Conservation (phyloP, 2,797 vertebrate genomes). For the Myoxocephalus aenaeus region DNA sequence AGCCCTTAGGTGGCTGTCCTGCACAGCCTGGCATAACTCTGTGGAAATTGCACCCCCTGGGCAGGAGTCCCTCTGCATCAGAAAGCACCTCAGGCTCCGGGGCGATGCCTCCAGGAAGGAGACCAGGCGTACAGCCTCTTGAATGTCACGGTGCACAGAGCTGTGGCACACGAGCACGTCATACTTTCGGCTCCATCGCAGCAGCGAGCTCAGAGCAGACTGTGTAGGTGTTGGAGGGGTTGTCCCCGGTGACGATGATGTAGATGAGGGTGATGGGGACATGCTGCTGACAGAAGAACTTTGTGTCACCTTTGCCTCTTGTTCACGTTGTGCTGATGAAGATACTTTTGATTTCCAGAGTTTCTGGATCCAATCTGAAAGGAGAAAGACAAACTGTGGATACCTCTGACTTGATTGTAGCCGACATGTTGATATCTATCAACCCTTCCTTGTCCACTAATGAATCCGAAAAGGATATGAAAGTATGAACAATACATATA, state of each 20-base stretch:
- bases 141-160: conserved; percentile 71
- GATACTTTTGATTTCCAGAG: conserved; percentile 51
- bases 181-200: conserved; percentile 84
- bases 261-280: conserved; percentile 1
- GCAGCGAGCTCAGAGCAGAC: conserved; percentile 41
- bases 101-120: conserved; percentile 86
- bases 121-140: conserved; percentile 83
- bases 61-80: conserved; percentile 84
- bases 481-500: background rate
- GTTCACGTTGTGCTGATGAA: conserved; percentile 27
- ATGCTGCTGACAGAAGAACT: background rate
- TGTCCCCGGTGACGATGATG: background rate
- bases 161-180: conserved; percentile 92
- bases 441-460: background rate
- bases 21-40: conserved; percentile 85
- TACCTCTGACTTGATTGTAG: background rate
- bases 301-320: background rate
- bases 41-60: conserved; percentile 83
- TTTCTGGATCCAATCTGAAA: conserved; percentile 74
- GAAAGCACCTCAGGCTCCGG: conserved; percentile 86
- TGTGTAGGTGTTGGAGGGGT: background rate
- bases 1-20: conserved; percentile 87
- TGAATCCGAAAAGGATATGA: background rate
- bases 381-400: background rate
- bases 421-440: background rate